A percentile compares a stretch with the other conserved stretches of the same genome.
Conservation (phyloP, 1,140 invertebrate species). For the Apocrypta bakeri region DNA sequence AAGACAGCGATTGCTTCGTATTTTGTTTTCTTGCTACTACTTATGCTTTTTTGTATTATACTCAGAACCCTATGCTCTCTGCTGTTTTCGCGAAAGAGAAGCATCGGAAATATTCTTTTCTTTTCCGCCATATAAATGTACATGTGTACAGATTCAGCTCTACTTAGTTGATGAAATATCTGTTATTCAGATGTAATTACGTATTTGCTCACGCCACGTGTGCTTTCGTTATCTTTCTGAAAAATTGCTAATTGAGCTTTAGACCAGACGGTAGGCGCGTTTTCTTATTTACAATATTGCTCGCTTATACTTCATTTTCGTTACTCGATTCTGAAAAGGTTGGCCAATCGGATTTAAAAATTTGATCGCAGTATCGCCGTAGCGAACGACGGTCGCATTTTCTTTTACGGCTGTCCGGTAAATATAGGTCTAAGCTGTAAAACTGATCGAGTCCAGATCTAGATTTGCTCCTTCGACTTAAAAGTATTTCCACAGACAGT, state of each 20-base stretch:
- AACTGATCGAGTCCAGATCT: constrained; percentile 25
- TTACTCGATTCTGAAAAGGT: not conserved
- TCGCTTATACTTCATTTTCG: not conserved
- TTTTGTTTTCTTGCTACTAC: constrained; percentile 6
- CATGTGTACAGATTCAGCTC: too few relatives aligned
- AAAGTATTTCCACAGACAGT: not conserved
- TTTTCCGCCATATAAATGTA: too few relatives aligned
- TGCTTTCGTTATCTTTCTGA: too few relatives aligned
- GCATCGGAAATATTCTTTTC: not conserved
- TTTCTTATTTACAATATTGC: too few relatives aligned
- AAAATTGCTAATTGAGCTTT: too few relatives aligned
- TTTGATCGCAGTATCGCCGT: constrained; percentile 16
- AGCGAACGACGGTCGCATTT: constrained; percentile 23
- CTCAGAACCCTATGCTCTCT: not conserved
- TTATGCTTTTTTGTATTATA: not conserved
- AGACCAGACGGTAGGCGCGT: too few relatives aligned
- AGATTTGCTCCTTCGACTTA: not conserved
- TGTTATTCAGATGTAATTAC: too few relatives aligned
- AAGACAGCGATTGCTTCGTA: constrained; percentile 29
- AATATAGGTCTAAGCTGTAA: constrained; percentile 29
- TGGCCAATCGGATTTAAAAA: not conserved
- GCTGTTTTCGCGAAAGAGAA: not conserved
- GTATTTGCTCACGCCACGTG: too few relatives aligned
- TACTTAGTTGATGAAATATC: too few relatives aligned
- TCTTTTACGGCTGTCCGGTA: constrained; percentile 30